Conservation (phyloP, 2,113 vertebrate genomes). For the Sinocyclocheilus maitianheensis region DNA sequence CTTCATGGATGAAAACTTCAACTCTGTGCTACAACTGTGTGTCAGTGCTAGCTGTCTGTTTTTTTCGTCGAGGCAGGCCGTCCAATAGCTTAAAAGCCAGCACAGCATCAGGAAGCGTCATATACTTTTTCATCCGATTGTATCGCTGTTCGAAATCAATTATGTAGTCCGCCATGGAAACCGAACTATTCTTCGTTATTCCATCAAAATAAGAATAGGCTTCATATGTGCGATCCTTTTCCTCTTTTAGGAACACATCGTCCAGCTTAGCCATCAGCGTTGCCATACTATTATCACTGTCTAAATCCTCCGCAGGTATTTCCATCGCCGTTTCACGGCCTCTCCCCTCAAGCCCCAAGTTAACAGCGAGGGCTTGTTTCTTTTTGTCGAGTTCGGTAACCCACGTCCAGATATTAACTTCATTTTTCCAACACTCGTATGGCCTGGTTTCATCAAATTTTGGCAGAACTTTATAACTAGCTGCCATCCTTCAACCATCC, state of each 20-base stretch:
- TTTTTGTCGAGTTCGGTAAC: no score
- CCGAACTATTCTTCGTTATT: background rate
- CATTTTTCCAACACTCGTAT: constrained; percentile 50
- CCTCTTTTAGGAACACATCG: constrained; percentile 33
- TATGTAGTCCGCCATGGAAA: background rate
- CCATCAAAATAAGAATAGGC: background rate
- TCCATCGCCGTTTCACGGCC: constrained; percentile 31
- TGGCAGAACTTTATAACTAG: constrained; percentile 34
- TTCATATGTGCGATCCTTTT: constrained; percentile 1
- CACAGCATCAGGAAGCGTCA: no score
- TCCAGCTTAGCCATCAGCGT: constrained; percentile 1
- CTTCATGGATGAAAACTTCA: no score
- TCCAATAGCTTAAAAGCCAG: background rate
- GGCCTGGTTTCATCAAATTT: constrained; percentile 26
- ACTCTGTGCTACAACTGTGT: no score
- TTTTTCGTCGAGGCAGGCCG: no score
- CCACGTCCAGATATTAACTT: no score
- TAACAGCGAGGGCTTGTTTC: no score
- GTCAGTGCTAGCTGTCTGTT: no score
- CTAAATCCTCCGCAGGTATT: constrained; percentile 34
- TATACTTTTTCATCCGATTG: background rate
- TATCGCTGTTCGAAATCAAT: background rate
- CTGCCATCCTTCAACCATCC: constrained; percentile 13
- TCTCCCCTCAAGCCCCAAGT: background rate
- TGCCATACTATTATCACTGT: background rate